phyloP scores from a whole-genome alignment of 2,888 invertebrate genomes.

The Heliconius charithonia region DNA sequence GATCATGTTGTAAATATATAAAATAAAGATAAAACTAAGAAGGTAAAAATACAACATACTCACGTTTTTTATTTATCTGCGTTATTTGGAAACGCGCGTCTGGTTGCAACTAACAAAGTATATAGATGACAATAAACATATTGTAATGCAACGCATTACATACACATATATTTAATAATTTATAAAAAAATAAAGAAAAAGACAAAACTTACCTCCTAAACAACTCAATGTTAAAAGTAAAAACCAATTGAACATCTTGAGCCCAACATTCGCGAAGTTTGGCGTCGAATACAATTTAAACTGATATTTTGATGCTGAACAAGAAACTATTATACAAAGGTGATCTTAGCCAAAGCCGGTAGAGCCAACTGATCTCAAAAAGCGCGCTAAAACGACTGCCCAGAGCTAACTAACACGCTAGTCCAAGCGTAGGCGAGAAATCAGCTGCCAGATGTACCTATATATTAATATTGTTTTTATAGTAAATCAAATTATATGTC shows the following conservation, averaged over 20 bases:
- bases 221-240: constrained; percentile 39
- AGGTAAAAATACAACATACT: too few species aligned
- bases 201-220: constrained; percentile 36
- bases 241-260: constrained; percentile 30
- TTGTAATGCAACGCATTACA: too few species aligned
- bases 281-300: background rate
- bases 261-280: constrained; percentile 29
- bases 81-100: too few species aligned
- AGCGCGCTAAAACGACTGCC: constrained; percentile 70
- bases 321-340: constrained; percentile 33
- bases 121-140: too few species aligned
- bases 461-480: constrained; percentile 41
- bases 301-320: constrained; percentile 29
- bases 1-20: too few species aligned
- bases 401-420: constrained; percentile 48
- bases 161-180: background rate
- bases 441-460: constrained; percentile 49
- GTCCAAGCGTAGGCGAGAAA: constrained; percentile 59
- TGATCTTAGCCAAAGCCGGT: constrained; percentile 36
- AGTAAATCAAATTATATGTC: constrained; percentile 39
- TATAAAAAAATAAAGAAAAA: background rate
- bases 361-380: constrained; percentile 67
- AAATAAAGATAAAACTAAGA: too few species aligned
- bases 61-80: too few species aligned
- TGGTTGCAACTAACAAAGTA: too few species aligned